These are phyloP conservation scores for Casuarius casuarius DNA, from an alignment of 2,113 vertebrate species.

Conservation along the genomic window DNA sequence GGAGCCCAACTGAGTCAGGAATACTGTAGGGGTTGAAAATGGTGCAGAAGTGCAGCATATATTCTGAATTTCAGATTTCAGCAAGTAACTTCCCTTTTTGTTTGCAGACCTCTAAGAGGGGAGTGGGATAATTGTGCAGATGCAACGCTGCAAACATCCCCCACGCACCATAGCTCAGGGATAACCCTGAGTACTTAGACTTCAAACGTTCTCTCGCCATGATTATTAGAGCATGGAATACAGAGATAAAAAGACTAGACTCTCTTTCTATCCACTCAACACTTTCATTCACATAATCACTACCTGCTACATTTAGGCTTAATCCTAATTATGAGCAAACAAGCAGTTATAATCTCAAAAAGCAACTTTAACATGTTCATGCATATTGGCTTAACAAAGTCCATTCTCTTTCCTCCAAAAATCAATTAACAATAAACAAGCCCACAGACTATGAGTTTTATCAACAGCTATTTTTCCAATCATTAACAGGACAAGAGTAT, in stretches of 20 bases:
- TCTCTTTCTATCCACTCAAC: background rate
- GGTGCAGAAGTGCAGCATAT: background rate
- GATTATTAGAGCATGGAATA: background rate
- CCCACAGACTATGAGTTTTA: conserved; percentile 73
- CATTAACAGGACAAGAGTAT: conserved; percentile 85
- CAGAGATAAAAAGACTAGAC: background rate
- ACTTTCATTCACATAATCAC: background rate
- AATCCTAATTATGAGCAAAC: conserved; percentile 39
- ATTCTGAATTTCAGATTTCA: background rate
- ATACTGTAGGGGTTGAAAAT: background rate
- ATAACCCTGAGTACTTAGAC: background rate
- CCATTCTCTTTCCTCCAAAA: conserved; percentile 83
- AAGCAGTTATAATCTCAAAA: conserved; percentile 52
- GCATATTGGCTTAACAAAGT: conserved; percentile 74
- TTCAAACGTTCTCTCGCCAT: background rate
- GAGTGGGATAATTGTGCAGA: background rate
- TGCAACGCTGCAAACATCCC: background rate
- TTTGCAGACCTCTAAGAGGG: background rate
- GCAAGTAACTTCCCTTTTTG: background rate
- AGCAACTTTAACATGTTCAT: conserved; percentile 59
- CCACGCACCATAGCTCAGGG: background rate
- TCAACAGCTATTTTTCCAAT: conserved; percentile 76
- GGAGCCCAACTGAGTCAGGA: background rate
- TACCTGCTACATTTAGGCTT: background rate
- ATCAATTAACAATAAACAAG: conserved; percentile 89